Percentiles rank a stretch among this genome's conserved stretches.
phyloP scores from a whole-genome alignment of 2,113 vertebrate species.

The Delphinus delphis region DNA sequence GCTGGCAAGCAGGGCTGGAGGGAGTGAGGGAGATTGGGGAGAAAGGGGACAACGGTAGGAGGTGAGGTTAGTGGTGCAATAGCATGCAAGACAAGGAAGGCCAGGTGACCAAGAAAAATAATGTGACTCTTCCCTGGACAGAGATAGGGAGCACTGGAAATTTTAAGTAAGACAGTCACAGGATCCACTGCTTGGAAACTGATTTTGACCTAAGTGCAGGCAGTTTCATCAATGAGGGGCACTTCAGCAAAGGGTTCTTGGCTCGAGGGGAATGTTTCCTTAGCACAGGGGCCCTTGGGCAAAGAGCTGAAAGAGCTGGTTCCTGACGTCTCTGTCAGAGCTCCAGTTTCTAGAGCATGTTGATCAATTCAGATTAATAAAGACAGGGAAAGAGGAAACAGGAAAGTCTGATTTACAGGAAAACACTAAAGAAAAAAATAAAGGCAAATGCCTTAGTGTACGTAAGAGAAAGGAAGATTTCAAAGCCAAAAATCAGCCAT shows the following conservation, averaged over 20 bases:
- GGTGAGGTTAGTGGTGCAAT: background rate
- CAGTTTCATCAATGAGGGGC: background rate
- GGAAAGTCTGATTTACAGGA: background rate
- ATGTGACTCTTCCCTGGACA: background rate
- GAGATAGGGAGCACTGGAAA: background rate
- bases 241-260: background rate
- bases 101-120: background rate
- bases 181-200: background rate
- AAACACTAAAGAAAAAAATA: background rate
- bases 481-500: background rate
- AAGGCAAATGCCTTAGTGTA: background rate
- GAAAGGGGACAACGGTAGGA: background rate
- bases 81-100: background rate
- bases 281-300: too few relatives aligned
- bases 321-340: background rate
- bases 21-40: fast-evolving
- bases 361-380: background rate
- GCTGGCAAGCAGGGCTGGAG: background rate
- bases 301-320: background rate
- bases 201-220: background rate
- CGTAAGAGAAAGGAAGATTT: background rate
- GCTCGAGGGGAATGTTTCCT: background rate
- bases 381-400: background rate
- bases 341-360: background rate
- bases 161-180: background rate